Evolutionary conservation across 2,797 vertebrate genomes (phyloP), one percentile per base, ranked within the genome.

Genomic region (Knipowitschia caucasica): DNA sequence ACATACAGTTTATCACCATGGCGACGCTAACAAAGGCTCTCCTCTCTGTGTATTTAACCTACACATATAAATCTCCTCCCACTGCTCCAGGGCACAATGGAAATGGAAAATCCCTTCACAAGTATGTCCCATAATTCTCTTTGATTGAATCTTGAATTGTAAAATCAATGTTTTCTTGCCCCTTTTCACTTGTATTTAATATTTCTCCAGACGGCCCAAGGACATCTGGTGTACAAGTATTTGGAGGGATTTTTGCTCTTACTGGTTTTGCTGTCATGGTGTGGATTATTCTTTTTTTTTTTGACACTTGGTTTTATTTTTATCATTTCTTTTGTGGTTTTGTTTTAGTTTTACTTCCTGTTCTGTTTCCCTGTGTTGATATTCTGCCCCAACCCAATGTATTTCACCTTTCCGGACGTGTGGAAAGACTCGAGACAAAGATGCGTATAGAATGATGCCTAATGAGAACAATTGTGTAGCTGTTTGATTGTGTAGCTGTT

Each of bases 141-240:
- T 81, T 87, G 87, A 88, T 80, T 83, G 86, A 89, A 74, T 77
- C 69, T 36, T 70, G 75, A 66, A 86, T 82, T 80, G 83, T 73
- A 80, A 84, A 89, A 89, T 90, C 87, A 71, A 89, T 90, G 78
- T 72, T 44, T 36, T 49, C 35, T 56, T 73, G 71, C 78, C 75
- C 52, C 59, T 46, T 67, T 64, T 71, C 70, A 68, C 75, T 81
- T 78, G 73, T 84, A 80, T 74, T 81, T 86, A 71, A 81, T 86
- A 79, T 80, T 77, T 83, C 72, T 77, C 53, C 57, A 42, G 61
- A 63, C 65, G 56, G 64, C 80, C 84, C 3, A 25, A 59, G 67
- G 82, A 73, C 43, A 50, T 47, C 11, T 33, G 59, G 64, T 70
- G 29, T 45, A 59, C 73, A 72, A 77, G 61, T 14, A 2, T 54